Evolutionary conservation across 2,113 vertebrate genomes (phyloP), one percentile per base, ranked within the genome.

Genomic region (Peucedramus taeniatus): DNA sequence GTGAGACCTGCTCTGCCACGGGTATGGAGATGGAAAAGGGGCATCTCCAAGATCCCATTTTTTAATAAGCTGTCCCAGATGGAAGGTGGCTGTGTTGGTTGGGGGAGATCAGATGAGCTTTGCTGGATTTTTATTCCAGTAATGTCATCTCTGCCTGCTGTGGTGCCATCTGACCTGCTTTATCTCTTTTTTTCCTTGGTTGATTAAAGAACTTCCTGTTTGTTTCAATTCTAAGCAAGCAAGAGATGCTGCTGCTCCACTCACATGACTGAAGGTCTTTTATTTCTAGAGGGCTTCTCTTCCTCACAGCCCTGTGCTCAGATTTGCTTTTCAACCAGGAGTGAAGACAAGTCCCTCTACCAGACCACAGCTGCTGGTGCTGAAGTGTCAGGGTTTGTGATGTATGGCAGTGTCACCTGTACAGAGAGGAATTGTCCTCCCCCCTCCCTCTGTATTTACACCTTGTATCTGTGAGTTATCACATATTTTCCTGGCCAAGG

Each of bases 401-500:
- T 96, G 54, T 22, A 95, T 93, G 44, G 78, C 45, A 11, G 19
- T 77, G 94, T 92, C 95, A 96, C 47, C 70, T 27, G 63, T 9
- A 54, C 54, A 66, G 54, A 93, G 91, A 97, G 80, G 94, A 96
- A 97, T 95, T 85, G 39, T 70, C 61, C 66, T 80, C 51, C 87
- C 88, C 95, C 53, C 91, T 92, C 88, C 97, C 81, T 82, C 84
- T 91, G 77, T 78, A 85, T 94, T 96, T 96, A 89, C 75, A 71
- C 80, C 54, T 80, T 57, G 63, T 50, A 27, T 85, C 75, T 49
- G 11, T 96, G 94, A 97, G 44, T 93, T 96, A 97, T 89, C 65
- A 42, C 70, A 10, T 50, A 68, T 87, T 93, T 51, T 82, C 54
- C 71, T 78, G 71, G 78, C 77, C 96, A 97, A 95, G 96, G 96